Base-by-base conservation (phyloP, 2,113 vertebrate species). In the Microcebus murinus region DNA sequence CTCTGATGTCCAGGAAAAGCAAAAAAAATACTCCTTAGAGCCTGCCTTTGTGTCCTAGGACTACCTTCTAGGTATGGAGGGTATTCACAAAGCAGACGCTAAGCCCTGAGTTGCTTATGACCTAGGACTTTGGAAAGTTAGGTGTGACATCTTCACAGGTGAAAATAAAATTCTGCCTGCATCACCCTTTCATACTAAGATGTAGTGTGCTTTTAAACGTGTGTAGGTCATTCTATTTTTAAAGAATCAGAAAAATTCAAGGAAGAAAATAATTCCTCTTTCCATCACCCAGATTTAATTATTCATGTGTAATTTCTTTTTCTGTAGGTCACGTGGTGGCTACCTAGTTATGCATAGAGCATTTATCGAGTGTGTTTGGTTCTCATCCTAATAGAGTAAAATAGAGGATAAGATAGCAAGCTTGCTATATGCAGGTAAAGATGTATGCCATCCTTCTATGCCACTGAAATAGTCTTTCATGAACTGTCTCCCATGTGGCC, bases 71-170 rank as follows among this genome's bases (percentile, higher is more conserved):
- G 42, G 34, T 89, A 39, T n/a, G 29, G 34, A 83, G 48, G 34
- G 5, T 48, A 14, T 79, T 48, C 27, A 10, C 6, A 13, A 76
- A 63, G 23, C 57, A 92, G 61, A 90, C 10, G 7, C 10, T 79
- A 76, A 84, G 34, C 18, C 29, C 6, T 55, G 82, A 48, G 15
- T 82, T 8, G 10, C 63, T 20, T 61, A 21, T 68, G 73, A 68
- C 10, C 21, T n/a, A 55, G 74, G 76, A n/a, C 82, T 94, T 94
- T 52, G 55, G 84, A 80, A 93, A 86, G 55, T 85, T 81, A 90
- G 18, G 6, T 82, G n/a, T 83, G 68, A 65, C 68, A 90, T 83
- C 31, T 76, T 93, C 61, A 68, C 25, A 61, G 15, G n/a, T 87
- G 59, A 79, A 77, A 80, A 71, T 95, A 77, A 74, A 96, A 95